Base-by-base conservation (phyloP, 1,140 invertebrate species). In the Bacillus rossius region DNA sequence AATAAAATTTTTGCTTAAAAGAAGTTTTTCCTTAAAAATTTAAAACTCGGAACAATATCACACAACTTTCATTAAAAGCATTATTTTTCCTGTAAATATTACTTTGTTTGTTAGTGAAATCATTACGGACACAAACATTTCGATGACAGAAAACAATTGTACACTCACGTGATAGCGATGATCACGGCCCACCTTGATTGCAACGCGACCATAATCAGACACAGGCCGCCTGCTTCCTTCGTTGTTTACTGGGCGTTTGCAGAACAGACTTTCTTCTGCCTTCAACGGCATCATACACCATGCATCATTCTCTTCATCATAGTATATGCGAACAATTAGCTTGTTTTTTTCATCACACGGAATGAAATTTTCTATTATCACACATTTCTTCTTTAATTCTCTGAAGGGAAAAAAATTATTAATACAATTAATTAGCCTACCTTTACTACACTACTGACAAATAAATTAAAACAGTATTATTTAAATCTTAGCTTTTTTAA, bases 331-430 rank as follows among this genome's bases (percentile, higher is more conserved):
- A 64, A 74, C 85, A 64, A 88, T 79, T n/a, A 98, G 84, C 65
- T 89, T 86, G 45, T 86, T 84, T 65, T 92, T 88, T 47, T 97
- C 92, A 66, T 94, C 92, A 2, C 84, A 79, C 10, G 96, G 95
- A 68, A 99, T 94, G 73, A 99, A 99, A 75, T 97, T 97, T 67
- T 98, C 95, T 57, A 98, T 95, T 41, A 98, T 90, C 8, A 97
- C 78, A 68, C 91, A 84, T 57, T 87, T 84, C n/a, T 90, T 77
- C 64, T 92, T 88, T 45, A 93, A 73, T 65, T 90, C 80, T 25
- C 52, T 60, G 25, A n/a, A n/a, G n/a, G 47, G 40, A 60, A 53
- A 40, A 45, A 29, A 55, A 29, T 23, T n/a, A 62, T 23, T n/a
- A n/a, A n/a, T n/a, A 63, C 2, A 55, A 16, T 25, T 3, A 55